Evolutionary conservation across 2,888 invertebrate genomes (phyloP), one percentile per base, ranked within the genome.

Genomic region (Malthinus flaveolus): DNA sequence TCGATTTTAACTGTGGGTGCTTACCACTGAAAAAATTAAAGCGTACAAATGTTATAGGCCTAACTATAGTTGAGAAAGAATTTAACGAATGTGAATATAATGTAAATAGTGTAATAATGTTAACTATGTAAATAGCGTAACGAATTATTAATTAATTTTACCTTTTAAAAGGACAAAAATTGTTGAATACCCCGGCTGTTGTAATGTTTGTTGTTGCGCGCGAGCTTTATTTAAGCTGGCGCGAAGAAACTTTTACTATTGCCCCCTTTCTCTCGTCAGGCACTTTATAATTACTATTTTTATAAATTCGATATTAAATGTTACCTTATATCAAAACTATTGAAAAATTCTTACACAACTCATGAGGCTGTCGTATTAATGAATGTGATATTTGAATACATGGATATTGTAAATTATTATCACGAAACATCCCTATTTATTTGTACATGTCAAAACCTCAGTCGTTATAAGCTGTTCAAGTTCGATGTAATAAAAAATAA

Each of bases 301-400:
- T 76, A 74, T 76, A 76, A 71, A 71, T 73, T 65, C 64, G 65
- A 69, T 71, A 69, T 71, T 73, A 70, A 71, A 73, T 74, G 75
- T 75, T 74, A 73, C 74, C 73, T 71, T 70, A 23, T 42, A 65
- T 69, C 66, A 67, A 66, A 69, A 65, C 63, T 70, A 68, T 69
- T 70, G 62, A 66, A 13, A 39, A 66, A 67, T 66, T 69, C 66
- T 68, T 68, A 70, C 70, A 71, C 68, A 67, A 73, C 70, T 73
- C 67, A 72, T 73, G 72, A 78, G 78, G 77, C 78, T 79, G 78
- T 78, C 76, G 74, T 78, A 71, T 75, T 75, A 23, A 72, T 80
- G 75, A 78, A 79, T 79, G 79, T 80, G 80, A 79, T 79, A 80
- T 79, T 73, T 75, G 76, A 74, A 76, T 75, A 77, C 75, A 73